Evolutionary conservation across 2,113 vertebrate species (phyloP).

Genomic region (Cyanoderma ruficeps): DNA sequence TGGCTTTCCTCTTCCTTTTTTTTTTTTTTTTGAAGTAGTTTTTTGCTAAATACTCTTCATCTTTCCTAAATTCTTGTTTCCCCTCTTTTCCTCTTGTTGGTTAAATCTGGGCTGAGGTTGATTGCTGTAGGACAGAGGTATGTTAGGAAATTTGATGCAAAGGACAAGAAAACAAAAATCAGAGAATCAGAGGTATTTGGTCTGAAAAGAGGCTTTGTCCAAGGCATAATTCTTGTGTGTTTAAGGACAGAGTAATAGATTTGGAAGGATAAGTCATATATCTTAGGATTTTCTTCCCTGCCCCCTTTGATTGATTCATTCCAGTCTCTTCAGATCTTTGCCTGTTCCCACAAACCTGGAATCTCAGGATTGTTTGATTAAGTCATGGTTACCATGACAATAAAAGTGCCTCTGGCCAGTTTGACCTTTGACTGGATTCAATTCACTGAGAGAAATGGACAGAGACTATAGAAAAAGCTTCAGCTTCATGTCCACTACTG

Average conservation of each 20-base stretch:
- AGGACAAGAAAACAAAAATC: slow-evolving; percentile 70
- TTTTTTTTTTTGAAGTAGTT: not conserved
- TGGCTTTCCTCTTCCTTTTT: not conserved
- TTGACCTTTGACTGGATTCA: slow-evolving; percentile 86
- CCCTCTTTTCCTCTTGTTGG: not conserved
- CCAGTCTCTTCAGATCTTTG: slow-evolving; percentile 72
- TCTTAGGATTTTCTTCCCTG: slow-evolving; percentile 68
- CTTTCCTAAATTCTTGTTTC: not conserved
- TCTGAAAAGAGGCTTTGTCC: slow-evolving; percentile 64
- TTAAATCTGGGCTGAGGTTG: not conserved
- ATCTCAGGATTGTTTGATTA: slow-evolving; percentile 90
- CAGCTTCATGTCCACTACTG: slow-evolving; percentile 26
- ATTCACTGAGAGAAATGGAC: slow-evolving; percentile 82
- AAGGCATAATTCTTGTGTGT: slow-evolving; percentile 68
- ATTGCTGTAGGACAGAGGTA: slow-evolving; percentile 39
- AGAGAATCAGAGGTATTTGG: slow-evolving; percentile 69
- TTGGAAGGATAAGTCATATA: slow-evolving; percentile 76
- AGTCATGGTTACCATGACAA: slow-evolving; percentile 81
- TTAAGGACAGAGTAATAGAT: slow-evolving; percentile 74
- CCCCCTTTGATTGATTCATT: slow-evolving; percentile 74
- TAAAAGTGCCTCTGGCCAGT: slow-evolving; percentile 85
- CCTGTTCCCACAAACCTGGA: slow-evolving; percentile 78
- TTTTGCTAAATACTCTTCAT: not conserved
- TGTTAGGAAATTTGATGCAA: slow-evolving; percentile 52
- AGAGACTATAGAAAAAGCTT: slow-evolving; percentile 64